Conservation (phyloP, 2,113 vertebrate species). For the Zosterops japonicus region DNA sequence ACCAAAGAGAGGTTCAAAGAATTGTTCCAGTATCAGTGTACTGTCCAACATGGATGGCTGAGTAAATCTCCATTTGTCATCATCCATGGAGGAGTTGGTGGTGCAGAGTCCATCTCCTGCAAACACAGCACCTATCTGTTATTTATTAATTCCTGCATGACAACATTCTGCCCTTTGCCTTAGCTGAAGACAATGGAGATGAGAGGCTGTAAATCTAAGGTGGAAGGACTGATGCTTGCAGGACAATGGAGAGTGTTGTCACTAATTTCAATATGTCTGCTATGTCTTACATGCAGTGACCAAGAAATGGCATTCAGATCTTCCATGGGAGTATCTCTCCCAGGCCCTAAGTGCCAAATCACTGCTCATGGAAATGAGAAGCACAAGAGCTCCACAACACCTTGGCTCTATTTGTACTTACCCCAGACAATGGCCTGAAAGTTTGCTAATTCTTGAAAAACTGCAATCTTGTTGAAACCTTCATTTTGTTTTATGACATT, state of each 20-base stretch:
- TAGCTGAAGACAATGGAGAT: not conserved
- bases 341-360: not conserved
- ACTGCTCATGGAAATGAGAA: not conserved
- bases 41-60: not conserved
- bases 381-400: not conserved
- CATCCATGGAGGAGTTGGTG: not conserved
- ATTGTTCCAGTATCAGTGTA: not conserved
- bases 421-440: not conserved
- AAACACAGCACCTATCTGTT: not conserved
- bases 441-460: not conserved
- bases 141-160: not conserved
- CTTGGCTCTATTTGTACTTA: not conserved
- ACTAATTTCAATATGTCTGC: not conserved
- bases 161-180: not conserved
- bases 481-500: not conserved
- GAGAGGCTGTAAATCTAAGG: not conserved
- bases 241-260: not conserved
- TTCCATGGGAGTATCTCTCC: not conserved
- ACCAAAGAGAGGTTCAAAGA: not conserved
- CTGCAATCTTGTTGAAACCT: not conserved
- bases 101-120: not conserved
- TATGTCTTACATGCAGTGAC: not conserved
- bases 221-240: not conserved
- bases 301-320: not conserved
- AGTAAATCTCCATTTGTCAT: not conserved